Conservation (phyloP, 2,113 vertebrate species). For the Daubentonia madagascariensis region DNA sequence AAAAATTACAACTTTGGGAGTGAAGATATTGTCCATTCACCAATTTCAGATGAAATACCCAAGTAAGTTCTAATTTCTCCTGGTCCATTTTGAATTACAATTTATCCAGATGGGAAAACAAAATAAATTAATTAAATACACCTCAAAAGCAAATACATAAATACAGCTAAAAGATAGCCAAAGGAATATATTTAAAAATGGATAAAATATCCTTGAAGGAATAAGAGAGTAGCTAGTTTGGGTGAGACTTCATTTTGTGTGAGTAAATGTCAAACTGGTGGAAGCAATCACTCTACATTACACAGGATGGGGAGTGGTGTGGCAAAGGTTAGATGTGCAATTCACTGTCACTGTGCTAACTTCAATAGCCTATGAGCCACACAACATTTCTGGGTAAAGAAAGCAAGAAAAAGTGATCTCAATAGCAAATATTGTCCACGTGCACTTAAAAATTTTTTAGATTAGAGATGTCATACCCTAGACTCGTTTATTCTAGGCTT, state of each 20-base stretch:
- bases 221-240: neutral
- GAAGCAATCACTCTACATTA: neutral
- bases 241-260: neutral
- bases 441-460: neutral
- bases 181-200: neutral
- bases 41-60: neutral
- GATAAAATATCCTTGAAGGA: neutral
- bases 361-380: neutral
- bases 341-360: neutral
- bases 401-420: neutral
- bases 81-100: neutral
- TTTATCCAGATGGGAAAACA: neutral
- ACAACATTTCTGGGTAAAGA: neutral
- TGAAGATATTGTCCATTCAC: neutral
- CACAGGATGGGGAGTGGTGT: rapidly evolving
- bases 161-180: neutral
- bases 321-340: rapidly evolving
- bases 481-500: neutral
- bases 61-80: neutral
- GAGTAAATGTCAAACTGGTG: neutral
- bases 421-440: neutral
- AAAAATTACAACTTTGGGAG: neutral
- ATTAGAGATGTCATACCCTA: neutral
- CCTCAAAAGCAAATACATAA: neutral
- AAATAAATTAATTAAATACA: neutral